Percentiles rank a stretch among this genome's conserved stretches.
Conservation (phyloP, 30 jellyfish, hydroid and myxozoan genomes). For the Turritopsis rubra region DNA sequence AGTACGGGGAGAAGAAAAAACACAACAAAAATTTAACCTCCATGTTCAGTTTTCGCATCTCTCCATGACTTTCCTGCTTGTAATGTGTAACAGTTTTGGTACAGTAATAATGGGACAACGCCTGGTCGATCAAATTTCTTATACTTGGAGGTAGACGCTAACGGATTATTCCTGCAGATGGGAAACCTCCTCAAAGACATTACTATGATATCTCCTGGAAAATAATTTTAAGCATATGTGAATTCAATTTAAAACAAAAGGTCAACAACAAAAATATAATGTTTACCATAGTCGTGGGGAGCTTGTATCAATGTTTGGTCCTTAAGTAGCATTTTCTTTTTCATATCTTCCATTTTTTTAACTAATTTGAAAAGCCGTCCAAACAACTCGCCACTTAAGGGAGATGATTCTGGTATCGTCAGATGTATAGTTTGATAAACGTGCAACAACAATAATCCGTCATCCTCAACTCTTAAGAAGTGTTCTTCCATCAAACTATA, state of each 20-base stretch:
- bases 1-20: neutral
- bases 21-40: neutral
- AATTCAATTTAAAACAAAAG: too few relatives aligned
- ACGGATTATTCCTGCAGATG: neutral
- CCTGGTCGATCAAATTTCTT: constrained; percentile 3
- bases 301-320: neutral
- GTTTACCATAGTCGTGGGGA: neutral
- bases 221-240: neutral
- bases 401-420: constrained; percentile 57
- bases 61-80: constrained; percentile 6
- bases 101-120: constrained; percentile 1
- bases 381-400: constrained; percentile 60
- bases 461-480: constrained; percentile 51
- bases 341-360: constrained; percentile 12
- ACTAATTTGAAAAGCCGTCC: constrained; percentile 33
- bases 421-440: constrained; percentile 43
- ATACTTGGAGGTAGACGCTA: neutral
- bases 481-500: constrained; percentile 72
- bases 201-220: neutral
- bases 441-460: constrained; percentile 57
- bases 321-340: neutral
- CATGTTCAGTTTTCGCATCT: neutral
- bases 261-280: too few relatives aligned
- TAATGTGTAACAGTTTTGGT: constrained; percentile 15
- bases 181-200: neutral